Evolutionary conservation across 2,888 invertebrate genomes (phyloP).

Genomic region (Eudasyphora cyanicolor): DNA sequence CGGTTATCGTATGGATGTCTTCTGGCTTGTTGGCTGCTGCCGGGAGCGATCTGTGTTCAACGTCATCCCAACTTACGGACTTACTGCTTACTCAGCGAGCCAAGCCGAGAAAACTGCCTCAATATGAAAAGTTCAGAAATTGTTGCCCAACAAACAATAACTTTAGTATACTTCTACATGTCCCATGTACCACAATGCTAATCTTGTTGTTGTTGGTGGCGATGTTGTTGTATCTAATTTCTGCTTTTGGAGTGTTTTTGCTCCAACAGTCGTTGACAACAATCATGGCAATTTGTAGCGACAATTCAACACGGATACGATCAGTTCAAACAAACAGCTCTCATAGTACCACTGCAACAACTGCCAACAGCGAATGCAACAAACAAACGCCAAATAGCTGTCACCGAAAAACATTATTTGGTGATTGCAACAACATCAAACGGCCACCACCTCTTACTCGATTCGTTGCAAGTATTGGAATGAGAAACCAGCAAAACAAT

Average conservation of each 20-base stretch:
- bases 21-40: constrained; percentile 39
- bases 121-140: constrained; percentile 18
- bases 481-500: constrained; percentile 22
- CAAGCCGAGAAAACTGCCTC: not conserved
- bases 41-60: constrained; percentile 60
- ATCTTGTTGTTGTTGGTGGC: constrained; percentile 33
- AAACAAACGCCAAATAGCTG: constrained; percentile 54
- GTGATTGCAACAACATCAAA: constrained; percentile 62
- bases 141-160: constrained; percentile 42
- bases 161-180: constrained; percentile 44
- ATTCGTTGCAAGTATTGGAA: not conserved
- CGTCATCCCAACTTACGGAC: constrained; percentile 51
- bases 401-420: constrained; percentile 63
- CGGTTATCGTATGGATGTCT: constrained; percentile 32
- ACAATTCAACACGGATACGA: constrained; percentile 65
- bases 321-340: constrained; percentile 42
- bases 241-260: constrained; percentile 18
- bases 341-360: constrained; percentile 5
- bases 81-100: not conserved
- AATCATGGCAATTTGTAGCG: constrained; percentile 67
- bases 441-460: constrained; percentile 48
- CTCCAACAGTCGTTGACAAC: constrained; percentile 43
- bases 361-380: constrained; percentile 13
- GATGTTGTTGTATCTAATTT: constrained; percentile 49
- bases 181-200: not conserved